Percentiles rank a stretch among this genome's conserved stretches.
Conservation (phyloP, 2,888 invertebrate genomes). For the Melanophora roralis region DNA sequence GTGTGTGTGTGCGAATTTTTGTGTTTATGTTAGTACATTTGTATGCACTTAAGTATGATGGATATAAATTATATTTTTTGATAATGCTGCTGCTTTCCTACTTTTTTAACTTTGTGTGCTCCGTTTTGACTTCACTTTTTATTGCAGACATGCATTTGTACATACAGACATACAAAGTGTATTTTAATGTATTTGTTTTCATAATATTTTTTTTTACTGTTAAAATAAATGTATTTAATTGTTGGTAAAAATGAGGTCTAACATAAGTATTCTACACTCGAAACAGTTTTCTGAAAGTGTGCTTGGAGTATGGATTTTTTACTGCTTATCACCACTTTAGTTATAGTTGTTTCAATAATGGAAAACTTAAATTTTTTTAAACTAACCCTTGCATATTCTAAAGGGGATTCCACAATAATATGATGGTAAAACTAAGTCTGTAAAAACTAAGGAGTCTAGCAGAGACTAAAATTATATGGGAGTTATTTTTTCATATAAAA, state of each 20-base stretch:
- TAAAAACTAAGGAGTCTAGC: no score
- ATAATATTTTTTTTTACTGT: conserved; percentile 36
- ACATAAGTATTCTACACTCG: conserved; percentile 53
- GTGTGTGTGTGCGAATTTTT: conserved; percentile 3
- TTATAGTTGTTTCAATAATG: conserved; percentile 8
- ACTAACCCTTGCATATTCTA: no score
- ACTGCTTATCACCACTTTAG: not conserved
- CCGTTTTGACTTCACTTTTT: conserved; percentile 31
- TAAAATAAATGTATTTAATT: conserved; percentile 59
- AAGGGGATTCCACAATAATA: no score
- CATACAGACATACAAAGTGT: no score
- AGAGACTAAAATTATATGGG: no score
- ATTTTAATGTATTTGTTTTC: conserved; percentile 54
- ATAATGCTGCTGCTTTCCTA: not conserved
- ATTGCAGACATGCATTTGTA: not conserved
- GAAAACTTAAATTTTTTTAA: no score
- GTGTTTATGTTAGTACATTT: not conserved
- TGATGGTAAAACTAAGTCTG: no score
- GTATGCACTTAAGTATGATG: conserved; percentile 48
- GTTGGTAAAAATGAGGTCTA: conserved; percentile 61
- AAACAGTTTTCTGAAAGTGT: conserved; percentile 48
- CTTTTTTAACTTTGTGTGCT: conserved; percentile 28
- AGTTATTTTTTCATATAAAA: no score
- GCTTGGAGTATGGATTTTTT: conserved; percentile 21
- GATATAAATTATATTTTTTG: conserved; percentile 35